Percentiles rank a stretch among this genome's conserved stretches.
Evolutionary conservation across 2,888 invertebrate genomes (phyloP).

Genomic region (Smittia aterrima): DNA sequence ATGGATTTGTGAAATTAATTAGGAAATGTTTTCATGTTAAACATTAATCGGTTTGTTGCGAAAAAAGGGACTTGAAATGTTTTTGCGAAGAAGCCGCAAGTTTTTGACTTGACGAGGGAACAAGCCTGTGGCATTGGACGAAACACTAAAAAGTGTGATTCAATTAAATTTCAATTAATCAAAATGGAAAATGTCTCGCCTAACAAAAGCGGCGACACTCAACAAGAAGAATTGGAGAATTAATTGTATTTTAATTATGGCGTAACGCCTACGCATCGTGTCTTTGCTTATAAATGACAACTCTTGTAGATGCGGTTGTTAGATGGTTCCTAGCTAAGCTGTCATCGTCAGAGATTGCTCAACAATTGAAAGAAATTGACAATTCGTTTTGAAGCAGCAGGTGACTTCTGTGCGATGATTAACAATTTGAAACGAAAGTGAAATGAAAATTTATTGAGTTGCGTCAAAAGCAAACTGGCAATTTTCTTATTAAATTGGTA

Average conservation of each 20-base stretch:
- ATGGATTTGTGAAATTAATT: conserved; percentile 18
- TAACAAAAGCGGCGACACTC: not conserved
- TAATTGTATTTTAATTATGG: conserved; percentile 41
- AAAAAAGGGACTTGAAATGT: not conserved
- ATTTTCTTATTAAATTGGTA: too few relatives aligned
- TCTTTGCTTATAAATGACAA: not conserved
- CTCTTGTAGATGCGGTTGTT: conserved; percentile 1
- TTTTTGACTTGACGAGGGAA: not conserved
- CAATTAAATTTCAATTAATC: conserved; percentile 41
- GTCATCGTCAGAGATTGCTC: not conserved
- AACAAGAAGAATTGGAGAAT: conserved; percentile 36
- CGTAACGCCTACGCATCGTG: conserved; percentile 23
- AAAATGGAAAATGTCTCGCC: conserved; percentile 15
- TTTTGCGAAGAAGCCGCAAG: not conserved
- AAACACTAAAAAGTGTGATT: not conserved
- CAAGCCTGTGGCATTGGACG: not conserved
- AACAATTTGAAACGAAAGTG: not conserved
- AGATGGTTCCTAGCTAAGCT: not conserved
- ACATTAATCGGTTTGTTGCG: conserved; percentile 1
- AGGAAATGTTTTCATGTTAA: not conserved
- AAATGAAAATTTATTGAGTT: too few relatives aligned
- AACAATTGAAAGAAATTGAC: not conserved
- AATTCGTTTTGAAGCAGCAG: not conserved
- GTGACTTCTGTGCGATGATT: not conserved
- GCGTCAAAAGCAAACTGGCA: too few relatives aligned